Percentiles rank a stretch among this genome's conserved stretches.
Evolutionary conservation across 2,888 invertebrate species (phyloP).

Genomic region (Rhamphomyia laevipes): DNA sequence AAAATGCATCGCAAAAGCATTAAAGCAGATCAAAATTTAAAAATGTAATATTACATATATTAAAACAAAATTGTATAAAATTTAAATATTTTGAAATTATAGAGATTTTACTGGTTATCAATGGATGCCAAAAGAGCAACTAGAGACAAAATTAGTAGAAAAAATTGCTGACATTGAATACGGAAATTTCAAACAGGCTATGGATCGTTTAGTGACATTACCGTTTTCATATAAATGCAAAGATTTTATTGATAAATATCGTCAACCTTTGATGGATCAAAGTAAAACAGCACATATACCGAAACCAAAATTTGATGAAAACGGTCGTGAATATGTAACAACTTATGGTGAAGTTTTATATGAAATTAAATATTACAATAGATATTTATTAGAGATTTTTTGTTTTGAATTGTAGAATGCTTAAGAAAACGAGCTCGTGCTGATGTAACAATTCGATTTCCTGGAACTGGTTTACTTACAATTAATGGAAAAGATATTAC

Average conservation of each 20-base stretch:
- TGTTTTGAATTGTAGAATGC: constrained; percentile 42
- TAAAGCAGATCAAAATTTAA: constrained; percentile 46
- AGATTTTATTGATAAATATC: constrained; percentile 62
- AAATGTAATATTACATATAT: too few relatives aligned
- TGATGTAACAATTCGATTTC: constrained; percentile 64
- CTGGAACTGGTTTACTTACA: constrained; percentile 71
- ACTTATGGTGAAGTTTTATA: constrained; percentile 44
- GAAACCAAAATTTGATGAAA: constrained; percentile 53
- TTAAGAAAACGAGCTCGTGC: constrained; percentile 60
- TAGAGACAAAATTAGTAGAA: constrained; percentile 57
- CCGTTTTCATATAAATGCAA: constrained; percentile 58
- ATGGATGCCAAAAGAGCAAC: constrained; percentile 54
- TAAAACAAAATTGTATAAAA: constrained; percentile 12
- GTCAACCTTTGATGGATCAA: constrained; percentile 48
- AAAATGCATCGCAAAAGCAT: constrained; percentile 51
- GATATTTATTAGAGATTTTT: constrained; percentile 9
- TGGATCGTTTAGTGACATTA: constrained; percentile 58
- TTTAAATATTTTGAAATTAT: constrained; percentile 17
- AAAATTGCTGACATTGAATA: constrained; percentile 56
- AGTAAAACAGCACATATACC: constrained; percentile 49
- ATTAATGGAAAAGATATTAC: constrained; percentile 68
- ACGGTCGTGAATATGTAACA: constrained; percentile 60
- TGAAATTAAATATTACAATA: constrained; percentile 6
- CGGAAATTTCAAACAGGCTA: constrained; percentile 54
- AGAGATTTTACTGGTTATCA: constrained; percentile 45